These are phyloP conservation scores for Babylonia areolata DNA, from an alignment of 1,140 invertebrate species.

Conservation along the genomic window DNA sequence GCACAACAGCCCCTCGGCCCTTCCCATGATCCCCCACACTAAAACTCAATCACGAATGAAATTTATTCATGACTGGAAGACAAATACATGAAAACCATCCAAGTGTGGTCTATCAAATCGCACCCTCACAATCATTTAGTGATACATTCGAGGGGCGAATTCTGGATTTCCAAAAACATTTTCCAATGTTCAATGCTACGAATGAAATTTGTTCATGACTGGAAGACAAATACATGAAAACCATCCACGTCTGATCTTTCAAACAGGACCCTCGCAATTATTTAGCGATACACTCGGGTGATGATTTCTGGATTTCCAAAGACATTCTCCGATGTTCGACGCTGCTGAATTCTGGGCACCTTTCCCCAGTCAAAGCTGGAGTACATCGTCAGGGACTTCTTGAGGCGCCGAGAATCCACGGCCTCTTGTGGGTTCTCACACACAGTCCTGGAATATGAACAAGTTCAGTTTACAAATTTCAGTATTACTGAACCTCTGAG, in stretches of 20 bases:
- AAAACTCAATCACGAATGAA: background rate
- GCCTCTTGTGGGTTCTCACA: constrained; percentile 61
- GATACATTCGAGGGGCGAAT: constrained; percentile 67
- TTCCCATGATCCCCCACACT: background rate
- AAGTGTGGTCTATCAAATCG: too few species aligned
- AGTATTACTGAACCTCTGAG: too few species aligned
- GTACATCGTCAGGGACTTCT: constrained; percentile 68
- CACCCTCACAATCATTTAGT: constrained; percentile 40
- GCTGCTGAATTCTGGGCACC: constrained; percentile 60
- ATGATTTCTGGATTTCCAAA: constrained; percentile 69
- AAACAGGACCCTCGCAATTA: too few species aligned
- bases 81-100: too few species aligned
- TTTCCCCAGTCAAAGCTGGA: constrained; percentile 71
- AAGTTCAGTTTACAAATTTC: background rate
- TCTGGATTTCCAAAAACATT: constrained; percentile 65
- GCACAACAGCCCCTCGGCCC: too few species aligned
- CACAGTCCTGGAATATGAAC: constrained; percentile 3
- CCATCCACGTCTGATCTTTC: too few species aligned
- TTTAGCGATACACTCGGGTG: constrained; percentile 65
- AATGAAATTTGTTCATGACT: background rate
- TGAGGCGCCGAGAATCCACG: constrained; percentile 58
- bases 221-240: too few species aligned
- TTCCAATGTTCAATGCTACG: constrained; percentile 55
- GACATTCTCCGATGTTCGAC: constrained; percentile 54
- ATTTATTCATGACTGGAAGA: background rate